phyloP scores from a whole-genome alignment of 2,113 vertebrate species.

The Chloropsis hardwickii region DNA sequence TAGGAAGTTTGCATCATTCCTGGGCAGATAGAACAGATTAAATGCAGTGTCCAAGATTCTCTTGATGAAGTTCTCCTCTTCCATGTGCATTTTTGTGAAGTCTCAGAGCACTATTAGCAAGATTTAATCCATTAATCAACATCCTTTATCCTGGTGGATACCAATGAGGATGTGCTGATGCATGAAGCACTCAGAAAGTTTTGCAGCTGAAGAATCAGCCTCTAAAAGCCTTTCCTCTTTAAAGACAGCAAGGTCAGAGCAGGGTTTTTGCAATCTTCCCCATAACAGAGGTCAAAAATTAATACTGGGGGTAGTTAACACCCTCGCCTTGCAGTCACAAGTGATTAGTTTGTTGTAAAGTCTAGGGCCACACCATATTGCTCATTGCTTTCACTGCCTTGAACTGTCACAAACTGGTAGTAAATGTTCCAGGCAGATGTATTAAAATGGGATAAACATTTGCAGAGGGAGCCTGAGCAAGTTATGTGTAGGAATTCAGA shows the following conservation, averaged over 20 bases:
- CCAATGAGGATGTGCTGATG: neutral
- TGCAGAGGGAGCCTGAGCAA: neutral
- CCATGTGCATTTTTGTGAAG: neutral
- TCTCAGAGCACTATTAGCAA: neutral
- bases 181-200: neutral
- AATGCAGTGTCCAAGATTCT: fast-evolving
- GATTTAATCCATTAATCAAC: neutral
- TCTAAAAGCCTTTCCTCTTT: neutral
- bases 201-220: neutral
- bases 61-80: neutral
- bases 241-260: neutral
- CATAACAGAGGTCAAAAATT: neutral
- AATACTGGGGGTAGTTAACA: neutral
- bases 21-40: neutral
- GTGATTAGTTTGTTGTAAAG: neutral
- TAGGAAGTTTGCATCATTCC: neutral
- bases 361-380: neutral
- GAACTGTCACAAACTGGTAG: neutral
- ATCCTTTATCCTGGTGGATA: fast-evolving
- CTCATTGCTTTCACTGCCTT: neutral
- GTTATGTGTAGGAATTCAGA: neutral
- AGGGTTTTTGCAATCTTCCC: neutral
- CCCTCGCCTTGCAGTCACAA: neutral
- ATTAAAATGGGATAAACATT: neutral
- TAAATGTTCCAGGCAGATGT: neutral